Percentiles rank a stretch among this genome's conserved stretches.
phyloP scores from a whole-genome alignment of 35 echinoderm and acorn worm genomes.

The Ptychodera flava region DNA sequence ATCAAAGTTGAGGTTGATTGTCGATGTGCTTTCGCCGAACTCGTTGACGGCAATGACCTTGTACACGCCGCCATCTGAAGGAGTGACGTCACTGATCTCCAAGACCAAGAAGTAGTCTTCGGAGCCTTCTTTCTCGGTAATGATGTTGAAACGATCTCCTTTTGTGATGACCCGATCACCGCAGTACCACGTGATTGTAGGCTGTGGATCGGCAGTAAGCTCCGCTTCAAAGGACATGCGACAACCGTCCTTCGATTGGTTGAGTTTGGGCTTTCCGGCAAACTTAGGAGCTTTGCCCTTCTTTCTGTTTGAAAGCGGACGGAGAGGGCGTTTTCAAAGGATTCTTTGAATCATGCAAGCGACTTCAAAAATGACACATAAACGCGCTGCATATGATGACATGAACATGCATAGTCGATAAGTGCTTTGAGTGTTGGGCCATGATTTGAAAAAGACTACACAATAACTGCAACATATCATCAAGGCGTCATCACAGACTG shows the following conservation, averaged over 20 bases:
- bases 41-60: conserved; percentile 79
- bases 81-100: conserved; percentile 52
- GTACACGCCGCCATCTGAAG: conserved; percentile 68
- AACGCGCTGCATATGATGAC: conserved; percentile 15
- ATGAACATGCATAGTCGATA: not conserved
- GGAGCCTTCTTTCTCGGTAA: conserved; percentile 41
- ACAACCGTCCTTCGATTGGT: conserved; percentile 71
- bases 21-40: conserved; percentile 79
- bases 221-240: conserved; percentile 72
- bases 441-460: not conserved
- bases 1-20: conserved; percentile 94
- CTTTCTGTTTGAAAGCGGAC: too few species aligned
- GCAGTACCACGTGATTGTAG: conserved; percentile 63
- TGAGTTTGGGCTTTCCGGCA: conserved; percentile 65
- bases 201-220: conserved; percentile 77
- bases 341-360: too few species aligned
- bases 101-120: conserved; percentile 54
- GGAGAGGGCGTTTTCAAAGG: too few species aligned
- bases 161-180: conserved; percentile 42
- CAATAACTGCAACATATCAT: too few species aligned
- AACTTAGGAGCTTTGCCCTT: conserved; percentile 63
- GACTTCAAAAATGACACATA: too few species aligned
- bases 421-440: not conserved
- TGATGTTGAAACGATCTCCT: conserved; percentile 56
- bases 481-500: too few species aligned